A percentile compares a stretch with the other conserved stretches of the same genome.
These are phyloP conservation scores for Trisateles emortualis DNA, from an alignment of 2,888 invertebrate species.

Conservation along the genomic window DNA sequence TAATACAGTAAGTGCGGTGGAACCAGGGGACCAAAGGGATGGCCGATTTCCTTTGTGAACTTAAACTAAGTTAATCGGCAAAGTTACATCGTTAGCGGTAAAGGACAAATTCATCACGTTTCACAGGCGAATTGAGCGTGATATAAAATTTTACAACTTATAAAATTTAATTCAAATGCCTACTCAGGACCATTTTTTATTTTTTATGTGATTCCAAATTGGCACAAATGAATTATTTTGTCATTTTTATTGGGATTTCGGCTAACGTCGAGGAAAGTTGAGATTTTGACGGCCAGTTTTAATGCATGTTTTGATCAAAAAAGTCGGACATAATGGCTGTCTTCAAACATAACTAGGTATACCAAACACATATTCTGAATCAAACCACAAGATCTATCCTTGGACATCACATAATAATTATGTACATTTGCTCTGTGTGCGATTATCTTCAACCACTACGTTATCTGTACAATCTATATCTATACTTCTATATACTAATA, in stretches of 20 bases:
- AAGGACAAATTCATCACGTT: conserved; percentile 44
- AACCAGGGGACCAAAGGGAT: conserved; percentile 32
- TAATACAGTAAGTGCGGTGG: conserved; percentile 46
- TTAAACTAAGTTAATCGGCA: conserved; percentile 46
- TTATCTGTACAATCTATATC: no score
- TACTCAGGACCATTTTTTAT: conserved; percentile 5
- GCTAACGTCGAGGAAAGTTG: not conserved
- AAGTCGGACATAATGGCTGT: no score
- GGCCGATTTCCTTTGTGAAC: conserved; percentile 45
- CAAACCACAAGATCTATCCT: no score
- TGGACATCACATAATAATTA: no score
- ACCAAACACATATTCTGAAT: no score
- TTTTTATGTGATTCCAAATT: conserved; percentile 19
- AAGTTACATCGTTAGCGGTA: conserved; percentile 44
- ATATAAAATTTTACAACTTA: conserved; percentile 37
- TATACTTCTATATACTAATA: no score
- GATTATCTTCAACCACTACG: not conserved
- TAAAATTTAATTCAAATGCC: conserved; percentile 21
- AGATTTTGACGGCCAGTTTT: no score
- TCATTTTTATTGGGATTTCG: not conserved
- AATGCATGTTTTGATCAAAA: no score
- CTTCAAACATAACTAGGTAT: no score
- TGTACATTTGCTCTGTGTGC: not conserved
- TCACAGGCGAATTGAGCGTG: conserved; percentile 21
- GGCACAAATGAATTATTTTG: conserved; percentile 1